A percentile compares a stretch with the other conserved stretches of the same genome.
These are phyloP conservation scores for Cryptocephalus primarius DNA, from an alignment of 2,888 invertebrate genomes.

Conservation along the genomic window DNA sequence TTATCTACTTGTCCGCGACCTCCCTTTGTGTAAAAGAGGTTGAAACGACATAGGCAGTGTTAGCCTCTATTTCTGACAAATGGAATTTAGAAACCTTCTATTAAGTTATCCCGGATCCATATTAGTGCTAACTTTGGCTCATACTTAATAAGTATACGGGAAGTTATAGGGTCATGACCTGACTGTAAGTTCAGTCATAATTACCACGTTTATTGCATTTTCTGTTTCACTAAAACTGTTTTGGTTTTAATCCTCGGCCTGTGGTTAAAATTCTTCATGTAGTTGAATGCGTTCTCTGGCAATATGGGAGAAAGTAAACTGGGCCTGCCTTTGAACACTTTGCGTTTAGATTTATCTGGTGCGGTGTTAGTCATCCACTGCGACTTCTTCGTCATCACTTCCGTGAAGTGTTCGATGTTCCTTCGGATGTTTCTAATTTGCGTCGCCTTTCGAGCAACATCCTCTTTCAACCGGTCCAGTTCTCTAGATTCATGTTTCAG, in stretches of 20 bases:
- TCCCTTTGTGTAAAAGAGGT: too few relatives aligned
- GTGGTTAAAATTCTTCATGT: slow-evolving; percentile 1
- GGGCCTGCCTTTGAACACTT: slow-evolving; percentile 4
- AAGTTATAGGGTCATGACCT: too few relatives aligned
- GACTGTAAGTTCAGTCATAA: too few relatives aligned
- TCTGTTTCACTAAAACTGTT: not conserved
- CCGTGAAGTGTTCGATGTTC: slow-evolving; percentile 4
- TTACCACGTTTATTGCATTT: too few relatives aligned
- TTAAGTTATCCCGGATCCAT: too few relatives aligned
- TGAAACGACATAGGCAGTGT: too few relatives aligned
- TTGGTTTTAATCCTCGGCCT: not conserved
- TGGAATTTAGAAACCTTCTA: too few relatives aligned
- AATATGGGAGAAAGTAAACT: slow-evolving; percentile 6
- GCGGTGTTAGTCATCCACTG: slow-evolving; percentile 1
- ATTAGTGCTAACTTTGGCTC: too few relatives aligned
- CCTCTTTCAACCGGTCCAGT: slow-evolving; percentile 14
- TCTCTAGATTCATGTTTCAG: slow-evolving; percentile 25
- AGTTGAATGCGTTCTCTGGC: slow-evolving; percentile 6
- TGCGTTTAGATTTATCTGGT: not conserved
- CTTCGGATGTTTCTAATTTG: slow-evolving; percentile 13
- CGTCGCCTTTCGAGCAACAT: slow-evolving; percentile 13
- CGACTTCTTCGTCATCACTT: slow-evolving; percentile 1
- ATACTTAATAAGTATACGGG: too few relatives aligned
- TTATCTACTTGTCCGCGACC: too few relatives aligned
- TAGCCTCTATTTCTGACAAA: too few relatives aligned